These are phyloP conservation scores for Nephrotoma flavescens DNA, from an alignment of 2,888 invertebrate species.

Conservation along the genomic window DNA sequence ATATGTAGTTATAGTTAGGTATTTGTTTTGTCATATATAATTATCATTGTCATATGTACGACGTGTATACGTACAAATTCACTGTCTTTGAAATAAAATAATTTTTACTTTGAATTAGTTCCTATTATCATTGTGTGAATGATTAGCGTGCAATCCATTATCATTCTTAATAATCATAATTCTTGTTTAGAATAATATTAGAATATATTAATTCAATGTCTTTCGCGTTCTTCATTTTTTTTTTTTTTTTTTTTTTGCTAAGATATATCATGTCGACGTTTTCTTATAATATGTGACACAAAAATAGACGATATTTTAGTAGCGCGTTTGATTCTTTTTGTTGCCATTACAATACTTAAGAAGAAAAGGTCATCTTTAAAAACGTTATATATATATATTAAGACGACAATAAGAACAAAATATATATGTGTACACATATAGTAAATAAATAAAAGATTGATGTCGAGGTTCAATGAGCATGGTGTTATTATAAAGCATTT, in stretches of 20 bases:
- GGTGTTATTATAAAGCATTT: not conserved
- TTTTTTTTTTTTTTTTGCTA: not conserved
- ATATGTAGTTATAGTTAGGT: not conserved
- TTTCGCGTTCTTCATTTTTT: not conserved
- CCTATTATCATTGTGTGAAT: not conserved
- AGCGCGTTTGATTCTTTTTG: not conserved
- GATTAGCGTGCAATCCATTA: not conserved
- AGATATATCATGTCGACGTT: not conserved
- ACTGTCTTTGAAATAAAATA: not conserved
- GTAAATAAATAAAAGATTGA: not conserved
- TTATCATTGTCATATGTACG: not conserved
- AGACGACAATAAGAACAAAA: not conserved
- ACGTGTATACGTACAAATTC: not conserved
- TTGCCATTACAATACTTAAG: not conserved
- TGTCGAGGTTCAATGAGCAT: conserved; percentile 4
- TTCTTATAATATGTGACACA: not conserved
- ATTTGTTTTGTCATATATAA: not conserved
- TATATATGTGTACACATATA: not conserved
- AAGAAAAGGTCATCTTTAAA: not conserved
- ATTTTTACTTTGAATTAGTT: not conserved
- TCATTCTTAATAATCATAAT: not conserved
- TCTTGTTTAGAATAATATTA: not conserved
- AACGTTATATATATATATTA: not conserved
- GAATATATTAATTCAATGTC: not conserved
- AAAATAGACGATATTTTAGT: not conserved